Evolutionary conservation across 1,140 invertebrate species (phyloP).

Genomic region (Apis florea): DNA sequence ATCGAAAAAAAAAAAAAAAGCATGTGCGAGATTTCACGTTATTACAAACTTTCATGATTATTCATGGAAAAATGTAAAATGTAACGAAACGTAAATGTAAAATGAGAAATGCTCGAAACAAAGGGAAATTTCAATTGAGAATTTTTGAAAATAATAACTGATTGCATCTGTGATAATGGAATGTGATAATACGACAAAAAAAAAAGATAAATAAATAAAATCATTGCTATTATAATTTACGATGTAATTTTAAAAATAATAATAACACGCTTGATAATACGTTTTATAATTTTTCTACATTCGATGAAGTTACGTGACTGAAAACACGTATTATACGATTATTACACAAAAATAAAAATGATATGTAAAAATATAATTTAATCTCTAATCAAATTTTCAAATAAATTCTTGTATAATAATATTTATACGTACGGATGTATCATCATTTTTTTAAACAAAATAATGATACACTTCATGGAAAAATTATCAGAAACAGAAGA

Average conservation of each 20-base stretch:
- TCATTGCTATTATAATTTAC: not conserved
- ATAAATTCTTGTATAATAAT: no score
- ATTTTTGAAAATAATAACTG: not conserved
- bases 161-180: not conserved
- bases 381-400: no score
- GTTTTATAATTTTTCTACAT: not conserved
- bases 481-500: no score
- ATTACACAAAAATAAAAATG: not conserved
- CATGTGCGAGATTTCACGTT: not conserved
- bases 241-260: not conserved
- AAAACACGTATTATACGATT: no score
- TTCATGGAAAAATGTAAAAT: not conserved
- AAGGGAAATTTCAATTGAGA: not conserved
- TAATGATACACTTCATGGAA: no score
- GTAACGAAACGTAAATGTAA: not conserved
- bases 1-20: not conserved
- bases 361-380: no score
- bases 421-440: no score
- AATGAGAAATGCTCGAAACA: not conserved
- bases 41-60: conserved; percentile 2
- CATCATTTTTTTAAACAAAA: no score
- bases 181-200: no score
- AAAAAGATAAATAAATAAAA: not conserved
- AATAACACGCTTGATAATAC: not conserved
- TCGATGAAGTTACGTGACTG: not conserved